Base-by-base conservation (phyloP, 2,797 vertebrate genomes). In the Micromesistius poutassou region DNA sequence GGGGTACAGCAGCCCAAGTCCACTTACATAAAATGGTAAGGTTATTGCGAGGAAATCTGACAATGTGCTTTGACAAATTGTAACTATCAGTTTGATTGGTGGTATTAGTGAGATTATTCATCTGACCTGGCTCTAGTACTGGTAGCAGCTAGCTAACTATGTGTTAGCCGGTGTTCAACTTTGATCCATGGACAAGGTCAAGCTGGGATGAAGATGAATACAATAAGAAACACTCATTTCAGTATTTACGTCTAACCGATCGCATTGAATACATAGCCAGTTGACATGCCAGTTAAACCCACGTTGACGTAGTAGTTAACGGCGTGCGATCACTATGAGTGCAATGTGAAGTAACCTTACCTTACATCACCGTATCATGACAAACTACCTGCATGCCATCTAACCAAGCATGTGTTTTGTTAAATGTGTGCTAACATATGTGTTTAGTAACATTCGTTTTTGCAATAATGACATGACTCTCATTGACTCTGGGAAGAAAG, bases 21-120 rank as follows among this genome's bases (percentile, higher is more conserved):
- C 40, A 31, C 76, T 30, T 82, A 12, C 68, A 28, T 55, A 74
- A 74, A 55, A 94, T 95, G 94, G 94, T 95, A 89, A 95, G 94
- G 12, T 30, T 7, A 70, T 70, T 66, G 6, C 62, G 14, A 42
- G 40, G 40, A 42, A 42, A 42, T 42, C 2, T 42, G 40, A 16
- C 2, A 42, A 42, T 42, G 13, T 42, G 40, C 10, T 42, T 14
- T 42, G 40, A 3, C 13, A 42, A 42, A 42, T 42, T 42, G 12
- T 16, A 42, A 42, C 40, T 42, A 42, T 42, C 40, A 42, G 40
- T 42, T 42, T 42, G 2, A 42, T 42, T 42, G 40, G 12, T 42
- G 40, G 12, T 50, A 71, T 75, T 46, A 19, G 55, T 7, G 0
- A 19, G 22, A 38, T 46, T 75, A 77, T 31, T 42, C 30, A 74